Base-by-base conservation (phyloP, 1,140 invertebrate genomes). In the Maniola jurtina region DNA sequence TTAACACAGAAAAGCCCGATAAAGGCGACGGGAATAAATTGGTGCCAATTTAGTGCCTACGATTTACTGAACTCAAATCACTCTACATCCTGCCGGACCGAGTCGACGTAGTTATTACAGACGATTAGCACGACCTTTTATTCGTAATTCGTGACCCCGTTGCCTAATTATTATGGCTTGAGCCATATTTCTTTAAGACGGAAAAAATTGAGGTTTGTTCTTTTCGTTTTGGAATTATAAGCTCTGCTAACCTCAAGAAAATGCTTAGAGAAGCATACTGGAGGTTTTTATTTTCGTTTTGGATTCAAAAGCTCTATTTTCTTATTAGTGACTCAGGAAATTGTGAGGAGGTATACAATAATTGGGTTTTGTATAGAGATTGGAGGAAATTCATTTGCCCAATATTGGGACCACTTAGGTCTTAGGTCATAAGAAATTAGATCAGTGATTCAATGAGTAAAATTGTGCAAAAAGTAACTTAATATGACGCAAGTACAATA, bases 1-100 rank as follows among this genome's bases (percentile, higher is more conserved):
- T 88, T 88, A 87, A 82, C 81, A 83, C 76, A 80, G 75, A 80
- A 85, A 84, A 79, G 68, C 75, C 73, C 80, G 83, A 86, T 84
- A 84, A 85, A 82, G 71, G 75, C 80, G 82, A 83, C 80, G 74
- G 56, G 75, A 84, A 86, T 85, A 83, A 84, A 86, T 86, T 81
- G 73, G 67, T 68, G 64, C 71, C 75, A 80, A 88, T 86, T 85
- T 81, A 70, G 74, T 78, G 71, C 70, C 70, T 75, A 78, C 76
- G 75, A 87, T 84, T 83, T 79, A 78, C 72, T 75, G 75, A 76
- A 71, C 80, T 85, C 64, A 76, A 84, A 83, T 83, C 79, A 80
- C 77, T 77, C 71, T 61, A 77, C 71, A 71, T 71, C 70, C 65
- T 66, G 66, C 71, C 67, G 72, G 71, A 70, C 61, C 61, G 64